Evolutionary conservation across 2,113 vertebrate genomes (phyloP), one percentile per base, ranked within the genome.

Genomic region (Malaclemys terrapin): DNA sequence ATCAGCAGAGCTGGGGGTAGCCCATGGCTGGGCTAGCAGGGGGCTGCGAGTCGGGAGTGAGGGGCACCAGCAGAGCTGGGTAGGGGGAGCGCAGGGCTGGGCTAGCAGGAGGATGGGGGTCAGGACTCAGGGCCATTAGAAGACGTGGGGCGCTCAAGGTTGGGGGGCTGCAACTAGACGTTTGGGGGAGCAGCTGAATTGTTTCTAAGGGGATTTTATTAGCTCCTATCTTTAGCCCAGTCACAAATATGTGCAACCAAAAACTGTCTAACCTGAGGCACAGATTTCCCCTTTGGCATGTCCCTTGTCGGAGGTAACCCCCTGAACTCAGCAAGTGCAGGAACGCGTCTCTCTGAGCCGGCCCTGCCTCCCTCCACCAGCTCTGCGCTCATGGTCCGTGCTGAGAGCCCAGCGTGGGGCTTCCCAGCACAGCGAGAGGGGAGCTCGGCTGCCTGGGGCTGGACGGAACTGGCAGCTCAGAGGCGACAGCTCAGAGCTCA

Each of bases 11-110:
- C 27, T 3, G 57, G 11, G 57, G 49, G 27, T 12, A 27, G 3
- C 50, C 59, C 25, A 12, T 27, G 8, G 1, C 11, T 80, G 9
- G 31, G 31, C 42, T 80, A 25, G 19, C 5, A 25, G 7, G n/a
- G 17, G 4, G 42, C 1, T 45, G 62, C 12, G 1, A 3, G 10
- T 80, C 5, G 2, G 5, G 6, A 8, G 52, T 4, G 0, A 10
- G 29, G 31, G 4, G 3, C 5, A 12, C 52, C 19, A 2, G 42
- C 10, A 57, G 6, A 16, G 12, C 38, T 79, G 47, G 5, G 42
- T 42, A 10, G 4, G 13, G 49, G 45, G 17, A 19, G 31, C 3
- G 1, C 31, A n/a, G 8, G 62, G 62, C 35, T 69, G 35, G 16
- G 16, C 2, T n/a, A 7, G 16, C 62, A 69, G 62, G 31, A 1